Conservation (phyloP, 2,888 invertebrate species). For the Meganola albula region DNA sequence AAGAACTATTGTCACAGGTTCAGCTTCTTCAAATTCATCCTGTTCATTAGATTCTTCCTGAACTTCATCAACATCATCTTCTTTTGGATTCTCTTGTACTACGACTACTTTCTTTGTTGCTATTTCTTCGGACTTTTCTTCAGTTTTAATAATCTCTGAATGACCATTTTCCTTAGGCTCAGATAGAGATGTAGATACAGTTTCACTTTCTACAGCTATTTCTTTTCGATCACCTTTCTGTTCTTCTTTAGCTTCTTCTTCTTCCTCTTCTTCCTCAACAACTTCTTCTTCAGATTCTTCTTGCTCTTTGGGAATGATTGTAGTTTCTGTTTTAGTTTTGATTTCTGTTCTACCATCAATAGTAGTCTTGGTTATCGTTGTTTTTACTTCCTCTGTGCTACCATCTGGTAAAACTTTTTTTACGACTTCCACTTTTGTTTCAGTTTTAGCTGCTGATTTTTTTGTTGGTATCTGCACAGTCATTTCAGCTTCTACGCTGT, state of each 20-base stretch:
- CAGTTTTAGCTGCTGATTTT: conserved; percentile 61
- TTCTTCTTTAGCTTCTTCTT: conserved; percentile 35
- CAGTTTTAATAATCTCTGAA: conserved; percentile 41
- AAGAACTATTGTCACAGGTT: conserved; percentile 31
- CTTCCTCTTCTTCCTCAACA: conserved; percentile 46
- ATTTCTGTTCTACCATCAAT: conserved; percentile 66
- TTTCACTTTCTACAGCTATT: conserved; percentile 14
- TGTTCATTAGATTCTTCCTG: conserved; percentile 37
- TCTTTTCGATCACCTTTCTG: conserved; percentile 21
- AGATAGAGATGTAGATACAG: conserved; percentile 14
- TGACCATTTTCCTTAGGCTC: conserved; percentile 36
- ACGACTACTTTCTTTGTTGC: conserved; percentile 54
- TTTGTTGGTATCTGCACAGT: conserved; percentile 59
- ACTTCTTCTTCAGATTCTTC: conserved; percentile 49
- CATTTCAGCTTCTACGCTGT: conserved; percentile 51
- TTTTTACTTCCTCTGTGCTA: conserved; percentile 59
- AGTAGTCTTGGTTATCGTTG: conserved; percentile 64
- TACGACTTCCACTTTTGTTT: conserved; percentile 63
- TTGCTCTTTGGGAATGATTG: conserved; percentile 55
- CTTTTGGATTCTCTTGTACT: conserved; percentile 43
- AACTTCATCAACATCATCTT: conserved; percentile 36
- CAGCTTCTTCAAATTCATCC: conserved; percentile 33
- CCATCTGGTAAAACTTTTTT: conserved; percentile 62
- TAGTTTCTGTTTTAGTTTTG: conserved; percentile 63
- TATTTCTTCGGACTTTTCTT: conserved; percentile 53